phyloP scores from a whole-genome alignment of 2,888 invertebrate genomes.

The Ptycholaimellus sp. region DNA sequence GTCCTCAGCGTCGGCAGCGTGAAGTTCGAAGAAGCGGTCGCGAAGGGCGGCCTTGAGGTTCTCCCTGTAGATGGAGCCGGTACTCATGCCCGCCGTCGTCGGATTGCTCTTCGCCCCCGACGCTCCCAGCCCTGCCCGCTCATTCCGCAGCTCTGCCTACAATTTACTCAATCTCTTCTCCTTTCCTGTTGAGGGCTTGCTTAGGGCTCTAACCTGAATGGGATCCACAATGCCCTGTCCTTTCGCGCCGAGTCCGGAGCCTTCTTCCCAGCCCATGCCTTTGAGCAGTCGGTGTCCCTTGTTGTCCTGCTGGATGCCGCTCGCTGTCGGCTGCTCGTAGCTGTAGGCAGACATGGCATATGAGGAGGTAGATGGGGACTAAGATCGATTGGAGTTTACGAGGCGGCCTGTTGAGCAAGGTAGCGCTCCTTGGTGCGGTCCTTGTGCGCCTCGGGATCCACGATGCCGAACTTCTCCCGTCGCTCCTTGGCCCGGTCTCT shows the following conservation, averaged over 20 bases:
- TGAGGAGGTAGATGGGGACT: too few species aligned
- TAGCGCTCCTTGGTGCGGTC: conserved; percentile 45
- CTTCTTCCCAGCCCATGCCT: conserved; percentile 98
- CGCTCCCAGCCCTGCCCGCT: conserved; percentile 18
- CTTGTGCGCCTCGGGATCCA: conserved; percentile 39
- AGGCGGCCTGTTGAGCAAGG: too few species aligned
- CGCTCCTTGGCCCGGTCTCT: conserved; percentile 87
- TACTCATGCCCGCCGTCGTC: too few species aligned
- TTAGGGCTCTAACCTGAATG: too few species aligned
- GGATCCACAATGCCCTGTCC: conserved; percentile 41
- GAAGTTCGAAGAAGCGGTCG: conserved; percentile 9
- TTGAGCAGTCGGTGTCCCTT: conserved; percentile 80
- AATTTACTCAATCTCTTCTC: too few species aligned
- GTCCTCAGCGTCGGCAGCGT: background rate
- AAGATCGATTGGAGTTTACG: too few species aligned
- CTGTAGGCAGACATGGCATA: too few species aligned
- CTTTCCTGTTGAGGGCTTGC: too few species aligned
- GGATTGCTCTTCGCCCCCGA: conserved; percentile 4
- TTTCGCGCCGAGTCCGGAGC: conserved; percentile 70
- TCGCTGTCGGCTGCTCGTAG: conserved; percentile 33
- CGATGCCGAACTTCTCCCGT: conserved; percentile 64
- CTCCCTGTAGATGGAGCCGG: conserved; percentile 11
- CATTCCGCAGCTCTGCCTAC: conserved; percentile 17
- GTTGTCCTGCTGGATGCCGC: conserved; percentile 48
- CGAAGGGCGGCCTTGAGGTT: conserved; percentile 11